Evolutionary conservation across 37 sponge, comb jelly and placozoan genomes (phyloP).

Genomic region (Ephydatia muelleri): DNA sequence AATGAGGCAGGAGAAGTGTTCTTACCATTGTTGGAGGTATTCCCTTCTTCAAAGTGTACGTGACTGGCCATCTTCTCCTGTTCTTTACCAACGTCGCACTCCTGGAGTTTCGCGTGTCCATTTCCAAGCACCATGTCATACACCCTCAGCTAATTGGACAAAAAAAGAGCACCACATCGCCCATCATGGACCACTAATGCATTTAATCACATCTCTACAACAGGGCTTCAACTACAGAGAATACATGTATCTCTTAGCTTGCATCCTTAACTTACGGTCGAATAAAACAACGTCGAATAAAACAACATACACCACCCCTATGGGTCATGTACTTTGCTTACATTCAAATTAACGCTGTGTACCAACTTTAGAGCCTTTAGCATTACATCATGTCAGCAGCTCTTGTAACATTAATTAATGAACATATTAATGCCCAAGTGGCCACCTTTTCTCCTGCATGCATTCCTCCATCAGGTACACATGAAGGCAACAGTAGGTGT

Average conservation of each 20-base stretch:
- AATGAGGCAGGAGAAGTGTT: not conserved
- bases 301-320: not conserved
- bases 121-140: conserved; percentile 18
- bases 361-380: not conserved
- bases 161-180: not conserved
- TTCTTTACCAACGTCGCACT: conserved; percentile 46
- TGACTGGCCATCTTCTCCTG: conserved; percentile 7
- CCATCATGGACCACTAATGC: too few species aligned
- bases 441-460: too few species aligned
- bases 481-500: not conserved
- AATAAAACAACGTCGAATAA: not conserved
- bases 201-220: too few species aligned
- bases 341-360: not conserved
- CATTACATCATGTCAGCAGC: not conserved
- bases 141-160: conserved; percentile 48
- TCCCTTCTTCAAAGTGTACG: not conserved
- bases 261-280: not conserved
- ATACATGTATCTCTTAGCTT: too few species aligned
- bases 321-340: too few species aligned
- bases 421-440: not conserved
- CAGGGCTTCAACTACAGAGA: too few species aligned
- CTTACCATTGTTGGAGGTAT: not conserved
- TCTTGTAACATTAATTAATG: not conserved
- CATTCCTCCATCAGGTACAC: not conserved
- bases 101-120: conserved; percentile 48